phyloP scores from a whole-genome alignment of 2,113 vertebrate species.

The Rhombomys opimus region DNA sequence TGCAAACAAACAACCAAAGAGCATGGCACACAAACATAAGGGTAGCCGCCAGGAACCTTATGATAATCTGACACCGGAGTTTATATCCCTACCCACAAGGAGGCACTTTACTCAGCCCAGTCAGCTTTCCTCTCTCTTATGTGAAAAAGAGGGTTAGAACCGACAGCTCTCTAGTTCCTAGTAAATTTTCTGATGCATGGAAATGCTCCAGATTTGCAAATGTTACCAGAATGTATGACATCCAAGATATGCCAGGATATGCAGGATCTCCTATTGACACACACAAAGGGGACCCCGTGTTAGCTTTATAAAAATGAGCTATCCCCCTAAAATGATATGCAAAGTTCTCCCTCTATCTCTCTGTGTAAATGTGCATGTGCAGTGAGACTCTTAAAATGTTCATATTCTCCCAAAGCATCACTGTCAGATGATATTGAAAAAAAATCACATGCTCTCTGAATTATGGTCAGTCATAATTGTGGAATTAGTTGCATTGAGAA shows the following conservation, averaged over 20 bases:
- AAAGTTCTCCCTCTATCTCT: background rate
- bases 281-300: background rate
- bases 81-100: background rate
- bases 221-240: background rate
- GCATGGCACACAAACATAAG: background rate
- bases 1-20: background rate
- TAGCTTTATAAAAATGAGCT: background rate
- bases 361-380: background rate
- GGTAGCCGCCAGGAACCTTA: conserved; percentile 13
- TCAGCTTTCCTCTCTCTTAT: background rate
- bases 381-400: background rate
- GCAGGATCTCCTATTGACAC: background rate
- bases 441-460: background rate
- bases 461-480: background rate
- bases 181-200: background rate
- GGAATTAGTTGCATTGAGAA: background rate
- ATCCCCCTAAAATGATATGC: background rate
- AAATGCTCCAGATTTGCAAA: background rate
- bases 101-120: background rate
- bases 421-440: background rate
- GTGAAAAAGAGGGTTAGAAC: background rate
- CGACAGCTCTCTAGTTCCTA: background rate
- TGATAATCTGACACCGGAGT: background rate
- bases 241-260: background rate
- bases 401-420: background rate